A percentile compares a stretch with the other conserved stretches of the same genome.
Evolutionary conservation across 1,140 invertebrate genomes (phyloP).

Genomic region (Drosophila repleta): DNA sequence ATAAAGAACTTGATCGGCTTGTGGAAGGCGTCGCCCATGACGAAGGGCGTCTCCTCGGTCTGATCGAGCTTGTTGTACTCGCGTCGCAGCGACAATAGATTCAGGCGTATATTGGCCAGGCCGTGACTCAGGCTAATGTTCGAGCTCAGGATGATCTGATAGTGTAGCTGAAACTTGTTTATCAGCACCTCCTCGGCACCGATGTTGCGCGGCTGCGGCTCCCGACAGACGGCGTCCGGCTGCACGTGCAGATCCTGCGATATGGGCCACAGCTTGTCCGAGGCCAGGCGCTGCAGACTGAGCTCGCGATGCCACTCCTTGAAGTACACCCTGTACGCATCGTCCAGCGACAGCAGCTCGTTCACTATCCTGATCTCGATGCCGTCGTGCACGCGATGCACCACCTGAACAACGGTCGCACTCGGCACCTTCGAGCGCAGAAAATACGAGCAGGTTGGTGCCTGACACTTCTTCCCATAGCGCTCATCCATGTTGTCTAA

Average conservation of each 20-base stretch:
- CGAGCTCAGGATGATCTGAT: constrained; percentile 49
- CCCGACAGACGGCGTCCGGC: constrained; percentile 36
- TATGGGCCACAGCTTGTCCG: constrained; percentile 41
- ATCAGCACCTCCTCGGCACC: constrained; percentile 52
- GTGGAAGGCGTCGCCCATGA: constrained; percentile 65
- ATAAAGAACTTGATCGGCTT: constrained; percentile 72
- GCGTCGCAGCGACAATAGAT: constrained; percentile 43
- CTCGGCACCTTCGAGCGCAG: not conserved
- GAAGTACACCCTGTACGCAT: constrained; percentile 33
- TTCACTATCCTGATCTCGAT: constrained; percentile 11
- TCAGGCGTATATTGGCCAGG: constrained; percentile 22
- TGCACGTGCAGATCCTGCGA: constrained; percentile 32
- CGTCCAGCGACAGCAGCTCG: constrained; percentile 41
- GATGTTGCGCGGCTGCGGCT: constrained; percentile 35
- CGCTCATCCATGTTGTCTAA: not conserved
- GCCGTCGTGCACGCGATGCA: not conserved
- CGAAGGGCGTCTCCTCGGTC: constrained; percentile 31
- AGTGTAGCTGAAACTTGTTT: constrained; percentile 58
- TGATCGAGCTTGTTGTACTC: constrained; percentile 40
- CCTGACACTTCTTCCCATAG: not conserved
- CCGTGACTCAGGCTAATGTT: constrained; percentile 29
- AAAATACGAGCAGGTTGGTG: no score
- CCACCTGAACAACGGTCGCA: not conserved
- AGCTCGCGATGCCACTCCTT: constrained; percentile 42
- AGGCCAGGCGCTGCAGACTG: constrained; percentile 50